Percentiles rank a stretch among this genome's conserved stretches.
Conservation (phyloP, 1,140 invertebrate genomes). For the Dermatophagoides farinae region DNA sequence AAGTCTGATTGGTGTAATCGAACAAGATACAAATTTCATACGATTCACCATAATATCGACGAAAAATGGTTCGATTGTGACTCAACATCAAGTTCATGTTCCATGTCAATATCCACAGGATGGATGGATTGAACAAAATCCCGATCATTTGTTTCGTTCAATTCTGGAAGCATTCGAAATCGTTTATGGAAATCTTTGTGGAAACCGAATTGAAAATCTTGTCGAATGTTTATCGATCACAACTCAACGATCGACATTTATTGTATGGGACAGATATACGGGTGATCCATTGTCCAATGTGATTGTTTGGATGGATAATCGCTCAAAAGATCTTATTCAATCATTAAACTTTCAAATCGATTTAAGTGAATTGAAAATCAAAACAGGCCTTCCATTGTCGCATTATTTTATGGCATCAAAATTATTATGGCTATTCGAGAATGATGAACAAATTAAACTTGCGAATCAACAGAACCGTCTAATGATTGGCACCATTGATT, state of each 20-base stretch:
- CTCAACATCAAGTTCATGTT: slow-evolving; percentile 63
- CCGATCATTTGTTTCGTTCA: slow-evolving; percentile 53
- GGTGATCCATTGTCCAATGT: slow-evolving; percentile 75
- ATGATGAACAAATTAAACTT: slow-evolving; percentile 53
- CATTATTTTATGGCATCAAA: slow-evolving; percentile 83
- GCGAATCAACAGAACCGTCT: slow-evolving; percentile 54
- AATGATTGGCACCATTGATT: slow-evolving; percentile 80
- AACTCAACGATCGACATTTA: slow-evolving; percentile 80
- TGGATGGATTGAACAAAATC: slow-evolving; percentile 88
- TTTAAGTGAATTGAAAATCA: slow-evolving; percentile 45
- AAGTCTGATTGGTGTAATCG: slow-evolving; percentile 47
- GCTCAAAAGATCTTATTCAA: slow-evolving; percentile 63
- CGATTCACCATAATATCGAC: slow-evolving; percentile 79
- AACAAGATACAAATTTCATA: slow-evolving; percentile 81
- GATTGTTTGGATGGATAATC: slow-evolving; percentile 70
- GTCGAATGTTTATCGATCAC: slow-evolving; percentile 53
- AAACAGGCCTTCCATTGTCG: slow-evolving; percentile 70
- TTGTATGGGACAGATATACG: slow-evolving; percentile 73
- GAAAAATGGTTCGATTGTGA: slow-evolving; percentile 54
- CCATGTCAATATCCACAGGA: slow-evolving; percentile 54
- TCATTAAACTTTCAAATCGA: slow-evolving; percentile 54
- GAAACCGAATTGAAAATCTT: slow-evolving; percentile 38
- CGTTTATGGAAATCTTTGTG: slow-evolving; percentile 37
- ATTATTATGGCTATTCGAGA: slow-evolving; percentile 79
- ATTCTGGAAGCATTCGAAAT: slow-evolving; percentile 55